Base-by-base conservation (phyloP, 2,888 invertebrate species). In the Parnassius glacialis region DNA sequence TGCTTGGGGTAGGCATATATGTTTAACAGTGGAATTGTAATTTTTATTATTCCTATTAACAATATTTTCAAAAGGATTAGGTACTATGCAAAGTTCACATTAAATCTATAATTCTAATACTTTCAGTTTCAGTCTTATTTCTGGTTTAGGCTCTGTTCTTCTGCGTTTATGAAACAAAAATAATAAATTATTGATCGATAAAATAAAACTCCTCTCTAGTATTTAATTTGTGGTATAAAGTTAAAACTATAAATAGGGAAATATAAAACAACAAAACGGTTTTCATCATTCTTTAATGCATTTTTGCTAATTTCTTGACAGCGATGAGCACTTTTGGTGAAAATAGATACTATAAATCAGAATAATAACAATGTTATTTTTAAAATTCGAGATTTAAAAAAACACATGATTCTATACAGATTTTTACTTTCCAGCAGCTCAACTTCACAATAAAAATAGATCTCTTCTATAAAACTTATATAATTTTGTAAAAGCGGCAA, bases 281-380 rank as follows among this genome's bases (percentile, higher is more conserved):
- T 90, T 86, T 90, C 89, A 85, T 89, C 90, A 87, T 90, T 89
- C 87, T 92, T 92, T 92, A 92, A 92, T 92, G 92, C 92, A 89
- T 89, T 91, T 92, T 91, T 82, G 85, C 91, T 92, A 92, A 91
- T 88, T 90, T 91, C 87, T 91, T 90, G 93, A 93, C 93, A 93
- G 93, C 93, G 92, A 93, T 93, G 94, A 94, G 94, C 94, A 94
- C 93, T 93, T 94, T 93, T 93, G 93, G 94, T 93, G 93, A 93
- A 93, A 93, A 89, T 88, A 91, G 90, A 85, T 89, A 89, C 86
- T 86, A 89, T 88, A 89, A 89, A 87, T 87, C 78, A 89, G 81
- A 86, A 83, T 83, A 86, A 83, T 82, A 70, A 68, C 69, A 70
- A 71, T 81, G 81, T 74, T 82, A 85, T 83, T 84, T 86, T 85